phyloP scores from a whole-genome alignment of 2,888 invertebrate species.

The Stenolophus ochropezus region DNA sequence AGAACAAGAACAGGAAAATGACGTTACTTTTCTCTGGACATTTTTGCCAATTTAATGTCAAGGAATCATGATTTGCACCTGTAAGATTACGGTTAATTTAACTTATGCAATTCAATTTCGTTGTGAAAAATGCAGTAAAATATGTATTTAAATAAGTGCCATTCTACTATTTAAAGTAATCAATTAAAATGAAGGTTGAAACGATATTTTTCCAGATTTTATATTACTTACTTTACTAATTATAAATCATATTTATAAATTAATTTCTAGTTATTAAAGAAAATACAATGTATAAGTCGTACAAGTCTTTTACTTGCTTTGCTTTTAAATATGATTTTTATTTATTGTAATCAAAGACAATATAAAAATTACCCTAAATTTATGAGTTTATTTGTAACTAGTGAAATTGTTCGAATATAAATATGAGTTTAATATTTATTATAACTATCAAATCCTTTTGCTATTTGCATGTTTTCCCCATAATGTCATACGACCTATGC shows the following conservation, averaged over 20 bases:
- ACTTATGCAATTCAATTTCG: constrained; percentile 15
- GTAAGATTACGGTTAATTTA: constrained; percentile 4
- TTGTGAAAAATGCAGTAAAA: constrained; percentile 6
- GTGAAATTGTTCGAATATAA: background rate
- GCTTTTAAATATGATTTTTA: no score
- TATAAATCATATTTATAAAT: background rate
- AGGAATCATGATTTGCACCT: constrained; percentile 24
- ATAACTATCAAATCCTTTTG: background rate
- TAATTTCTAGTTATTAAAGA: background rate
- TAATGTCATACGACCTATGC: constrained; percentile 1
- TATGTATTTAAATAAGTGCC: background rate
- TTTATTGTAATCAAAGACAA: no score
- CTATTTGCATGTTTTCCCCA: background rate
- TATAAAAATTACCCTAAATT: no score
- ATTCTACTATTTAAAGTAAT: background rate
- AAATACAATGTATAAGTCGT: background rate
- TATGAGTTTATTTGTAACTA: no score
- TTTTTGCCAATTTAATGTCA: constrained; percentile 48
- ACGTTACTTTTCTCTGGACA: constrained; percentile 24
- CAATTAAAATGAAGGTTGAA: constrained; percentile 8
- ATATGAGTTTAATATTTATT: background rate
- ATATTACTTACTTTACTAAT: background rate
- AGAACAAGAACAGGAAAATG: background rate
- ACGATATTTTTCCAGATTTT: background rate
- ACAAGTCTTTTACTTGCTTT: no score